Base-by-base conservation (phyloP, 2,888 invertebrate species). In the Aethes cnicana region DNA sequence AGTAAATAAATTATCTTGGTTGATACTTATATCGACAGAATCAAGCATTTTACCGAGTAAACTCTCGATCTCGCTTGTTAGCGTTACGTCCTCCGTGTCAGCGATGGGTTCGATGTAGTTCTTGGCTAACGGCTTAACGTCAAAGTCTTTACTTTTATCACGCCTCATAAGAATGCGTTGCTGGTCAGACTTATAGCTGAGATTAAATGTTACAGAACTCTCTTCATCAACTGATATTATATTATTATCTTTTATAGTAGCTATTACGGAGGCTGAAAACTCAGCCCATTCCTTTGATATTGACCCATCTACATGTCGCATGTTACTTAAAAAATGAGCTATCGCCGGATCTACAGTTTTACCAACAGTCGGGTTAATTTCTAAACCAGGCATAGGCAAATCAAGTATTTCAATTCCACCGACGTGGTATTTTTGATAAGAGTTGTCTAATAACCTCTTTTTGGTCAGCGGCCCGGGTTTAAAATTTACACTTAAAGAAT, bases 11-110 rank as follows among this genome's bases (percentile, higher is more conserved):
- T 80, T 75, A 64, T 92, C 89, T 69, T 92, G 91, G 52, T 90
- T 80, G 64, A 92, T 81, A 62, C 91, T 91, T 26, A 92, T 91
- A 68, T 92, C 92, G 21, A 93, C 91, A n/a, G 91, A 87, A 59
- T 89, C 84, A 46, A 94, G 72, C 63, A 94, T 88, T 54, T 91
- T 85, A 20, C 82, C 69, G 33, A 93, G 59, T 17, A 93, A 74
- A 4, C 76, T 76, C 68, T 81, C 74, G 23, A 88, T 72, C 57
- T 77, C 82, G 30, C 66, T 55, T 33, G 58, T 42, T 17, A 64
- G 56, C 44, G 59, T 48, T 41, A 28, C 36, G 17, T 54, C 9
- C 25, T 46, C 47, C 25, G 25, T 25, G 11, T 3, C 12, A 14
- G 4, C 20, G 16, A 14, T 2, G 9, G n/a, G 16, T 12, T 26